Evolutionary conservation across 1,140 invertebrate genomes (phyloP), one percentile per base, ranked within the genome.

Genomic region (Bombus turneri): DNA sequence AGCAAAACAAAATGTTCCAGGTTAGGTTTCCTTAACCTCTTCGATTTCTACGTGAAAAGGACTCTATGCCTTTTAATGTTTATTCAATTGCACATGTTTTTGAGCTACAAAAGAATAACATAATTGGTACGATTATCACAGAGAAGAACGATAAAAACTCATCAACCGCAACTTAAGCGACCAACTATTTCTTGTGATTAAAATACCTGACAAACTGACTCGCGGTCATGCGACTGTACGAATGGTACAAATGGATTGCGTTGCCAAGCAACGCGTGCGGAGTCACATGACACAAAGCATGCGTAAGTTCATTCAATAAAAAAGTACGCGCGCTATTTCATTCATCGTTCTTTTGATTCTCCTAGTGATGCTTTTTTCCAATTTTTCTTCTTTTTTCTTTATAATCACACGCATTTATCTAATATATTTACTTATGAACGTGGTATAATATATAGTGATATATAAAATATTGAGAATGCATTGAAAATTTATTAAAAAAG

Each of bases 401-500:
- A 39, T 28, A 39, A 39, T 25, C 4, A 47, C 18, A 4, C 5
- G 6, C 39, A 41, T 28, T 41, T 41, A 39, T 3, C 13, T 22
- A 8, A 8, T 53, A 62, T 22, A 13, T 53, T 75, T 9, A 43
- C 10, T 75, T 22, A 31, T 22, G 15, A 43, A 22, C 5, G n/a
- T 72, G 5, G n/a, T 39, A 73, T n/a, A 34, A 10, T 10, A 37
- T n/a, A n/a, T 28, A 69, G 18, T 34, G 8, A 68, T 66, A 73
- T 18, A 73, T 28, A 13, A 31, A 18, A 73, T 73, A 31, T 74
- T 74, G 74, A 62, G 59, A 59, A 53, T 57, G 34, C 22, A 83
- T 47, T 76, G 59, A 76, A 83, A 83, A 83, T 83, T 76, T 77
- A 77, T 68, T 68, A 47, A 39, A 53, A 53, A 74, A n/a, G 39